Evolutionary conservation across 2,888 invertebrate species (phyloP), one percentile per base, ranked within the genome.

Genomic region (Danaus chrysippus): DNA sequence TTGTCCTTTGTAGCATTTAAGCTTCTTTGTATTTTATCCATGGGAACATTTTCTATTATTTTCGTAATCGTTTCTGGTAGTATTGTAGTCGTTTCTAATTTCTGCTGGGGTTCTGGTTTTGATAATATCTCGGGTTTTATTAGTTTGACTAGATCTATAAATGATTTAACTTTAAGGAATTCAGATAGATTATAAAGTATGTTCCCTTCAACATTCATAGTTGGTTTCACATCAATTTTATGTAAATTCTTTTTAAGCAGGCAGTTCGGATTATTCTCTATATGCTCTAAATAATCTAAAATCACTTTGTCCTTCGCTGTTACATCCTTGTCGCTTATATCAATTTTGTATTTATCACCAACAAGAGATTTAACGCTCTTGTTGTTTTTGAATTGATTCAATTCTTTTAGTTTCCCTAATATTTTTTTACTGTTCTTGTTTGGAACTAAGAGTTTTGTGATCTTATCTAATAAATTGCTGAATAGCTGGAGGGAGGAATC

Each of bases 111-210:
- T n/a, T 63, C 62, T 19, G 70, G 56, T 12, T 64, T 58, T 19
- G 61, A 61, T 42, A 65, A 61, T 11, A 19, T 6, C n/a, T 73
- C 68, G 13, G 71, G 58, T 42, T 77, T 70, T 59, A 84, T 52
- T 52, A 84, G 55, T 59, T 82, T 83, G 0, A 86, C 59, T 46
- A 90, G 76, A 68, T 87, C 88, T n/a, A 78, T 68, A 43, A 83
- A 77, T 0, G 88, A 84, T 68, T 86, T 86, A 1, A 87, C 79
- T 73, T 85, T 88, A 6, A 86, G 82, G 67, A 88, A 84, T 59
- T 91, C 85, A 0, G 85, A 83, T 44, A 91, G 71, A 68, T 85
- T 87, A 1, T 84, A 72, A 57, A 88, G 71, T 67, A 86, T 82
- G 62, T 83, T 79, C 1, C 86, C 82, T 77, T 84, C 79, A 42